Conservation (phyloP, 2,113 vertebrate species). For the Ptilonorhynchus violaceus region DNA sequence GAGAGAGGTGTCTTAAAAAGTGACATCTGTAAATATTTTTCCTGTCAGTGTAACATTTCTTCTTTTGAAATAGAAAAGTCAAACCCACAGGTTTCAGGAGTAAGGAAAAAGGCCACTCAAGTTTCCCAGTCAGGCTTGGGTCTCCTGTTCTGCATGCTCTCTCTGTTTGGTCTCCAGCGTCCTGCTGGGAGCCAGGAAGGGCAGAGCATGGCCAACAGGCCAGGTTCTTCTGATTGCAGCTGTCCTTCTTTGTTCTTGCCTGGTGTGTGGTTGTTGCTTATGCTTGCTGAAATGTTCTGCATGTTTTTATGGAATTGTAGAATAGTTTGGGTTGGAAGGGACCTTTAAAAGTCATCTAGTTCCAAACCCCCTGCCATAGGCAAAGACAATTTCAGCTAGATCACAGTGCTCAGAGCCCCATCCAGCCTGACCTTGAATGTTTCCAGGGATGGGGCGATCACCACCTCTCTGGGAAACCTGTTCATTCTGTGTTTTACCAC, state of each 20-base stretch:
- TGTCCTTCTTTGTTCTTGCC: not conserved
- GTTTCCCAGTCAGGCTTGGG: not conserved
- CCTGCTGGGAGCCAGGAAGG: not conserved
- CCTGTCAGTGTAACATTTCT: not conserved
- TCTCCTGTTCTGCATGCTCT: not conserved
- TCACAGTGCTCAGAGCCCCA: not conserved
- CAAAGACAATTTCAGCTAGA: not conserved
- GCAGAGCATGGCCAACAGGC: not conserved
- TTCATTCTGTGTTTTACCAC: not conserved
- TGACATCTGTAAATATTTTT: not conserved
- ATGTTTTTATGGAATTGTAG: constrained; percentile 33
- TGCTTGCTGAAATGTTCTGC: constrained; percentile 29
- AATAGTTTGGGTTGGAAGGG: not conserved
- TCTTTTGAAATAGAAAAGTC: not conserved
- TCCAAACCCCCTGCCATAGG: not conserved
- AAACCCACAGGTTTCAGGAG: not conserved
- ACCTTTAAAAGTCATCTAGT: not conserved
- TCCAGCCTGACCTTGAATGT: not conserved
- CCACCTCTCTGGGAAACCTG: not conserved
- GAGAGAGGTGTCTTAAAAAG: not conserved
- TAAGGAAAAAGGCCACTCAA: not conserved
- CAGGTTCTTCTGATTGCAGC: not conserved
- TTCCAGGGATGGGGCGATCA: not conserved
- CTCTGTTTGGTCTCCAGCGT: not conserved
- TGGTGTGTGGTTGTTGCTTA: constrained; percentile 54